Evolutionary conservation across 1,140 invertebrate species (phyloP).

Genomic region (Coptotermes formosanus): DNA sequence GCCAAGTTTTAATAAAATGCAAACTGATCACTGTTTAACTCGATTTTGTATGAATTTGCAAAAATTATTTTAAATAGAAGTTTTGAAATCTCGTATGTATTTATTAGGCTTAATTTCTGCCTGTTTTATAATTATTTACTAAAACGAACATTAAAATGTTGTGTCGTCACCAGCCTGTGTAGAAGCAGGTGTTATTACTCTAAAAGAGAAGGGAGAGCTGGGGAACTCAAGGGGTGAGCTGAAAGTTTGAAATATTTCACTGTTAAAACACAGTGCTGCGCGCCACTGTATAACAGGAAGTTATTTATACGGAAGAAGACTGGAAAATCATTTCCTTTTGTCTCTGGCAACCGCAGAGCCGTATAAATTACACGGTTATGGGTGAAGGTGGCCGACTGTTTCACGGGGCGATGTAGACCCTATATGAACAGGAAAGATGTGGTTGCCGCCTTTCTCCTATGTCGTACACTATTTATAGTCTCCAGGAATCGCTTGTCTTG

Average conservation of each 20-base stretch:
- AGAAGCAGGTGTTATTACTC: not conserved
- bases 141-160: not conserved
- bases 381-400: not conserved
- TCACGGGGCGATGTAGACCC: not conserved
- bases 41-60: too few relatives aligned
- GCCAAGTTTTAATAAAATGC: too few relatives aligned
- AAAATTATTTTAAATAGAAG: too few relatives aligned
- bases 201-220: not conserved
- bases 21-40: too few relatives aligned
- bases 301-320: constrained; percentile 17
- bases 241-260: not conserved
- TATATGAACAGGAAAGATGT: not conserved
- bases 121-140: too few relatives aligned
- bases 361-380: constrained; percentile 1
- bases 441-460: not conserved
- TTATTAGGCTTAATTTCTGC: too few relatives aligned
- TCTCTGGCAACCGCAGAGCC: not conserved
- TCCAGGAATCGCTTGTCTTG: not conserved
- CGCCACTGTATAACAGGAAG: not conserved
- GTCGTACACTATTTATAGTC: not conserved
- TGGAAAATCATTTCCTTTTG: constrained; percentile 19
- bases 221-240: not conserved
- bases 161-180: not conserved
- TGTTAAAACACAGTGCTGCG: not conserved
- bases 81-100: too few relatives aligned